Base-by-base conservation (phyloP, 2,888 invertebrate genomes). In the Diaphora mendica region DNA sequence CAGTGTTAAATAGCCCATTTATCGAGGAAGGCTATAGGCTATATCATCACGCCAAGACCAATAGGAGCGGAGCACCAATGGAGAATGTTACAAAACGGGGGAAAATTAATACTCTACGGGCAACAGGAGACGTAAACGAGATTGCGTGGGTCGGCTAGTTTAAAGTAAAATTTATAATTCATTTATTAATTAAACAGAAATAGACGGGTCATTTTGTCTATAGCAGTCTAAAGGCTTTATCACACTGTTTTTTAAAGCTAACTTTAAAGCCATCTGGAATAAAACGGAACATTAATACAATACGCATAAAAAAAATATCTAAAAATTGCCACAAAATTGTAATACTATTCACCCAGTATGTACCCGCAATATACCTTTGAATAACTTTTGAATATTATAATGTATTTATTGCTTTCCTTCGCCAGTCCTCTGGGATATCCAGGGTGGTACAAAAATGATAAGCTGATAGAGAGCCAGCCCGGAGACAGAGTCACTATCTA, bases 401-500 rank as follows among this genome's bases (percentile, higher is more conserved):
- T 15, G 3, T n/a, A 59, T 44, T 30, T 8, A 26, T 2, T 2
- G 0, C 11, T 11, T 59, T 3, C 59, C 26, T 20, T 44, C 42
- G 26, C 62, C 30, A 70, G 70, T 13, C 70, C 70, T 23, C 70
- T 70, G 30, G 62, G 42, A 9, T 70, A 70, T 44, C 65, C 42
- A 3, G 62, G 20, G 2, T 70, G 70, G 70, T 70, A 15, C 62
- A 70, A 70, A 62, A 39, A 70, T 42, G 42, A 59, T 20, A 62
- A 62, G 42, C 42, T 62, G 42, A 59, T 71, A 23, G 35, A 77
- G 1, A 77, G 72, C 23, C 64, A 80, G 15, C 79, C 77, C 0
- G 75, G 79, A 1, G 90, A 90, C 76, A 89, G 95, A 4, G 86
- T 95, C 30, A 94, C 94, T 8, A 80, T 91, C 0, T 85, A 93